A percentile compares a stretch with the other conserved stretches of the same genome.
phyloP scores from a whole-genome alignment of 2,113 vertebrate species.

The Pelobates fuscus region DNA sequence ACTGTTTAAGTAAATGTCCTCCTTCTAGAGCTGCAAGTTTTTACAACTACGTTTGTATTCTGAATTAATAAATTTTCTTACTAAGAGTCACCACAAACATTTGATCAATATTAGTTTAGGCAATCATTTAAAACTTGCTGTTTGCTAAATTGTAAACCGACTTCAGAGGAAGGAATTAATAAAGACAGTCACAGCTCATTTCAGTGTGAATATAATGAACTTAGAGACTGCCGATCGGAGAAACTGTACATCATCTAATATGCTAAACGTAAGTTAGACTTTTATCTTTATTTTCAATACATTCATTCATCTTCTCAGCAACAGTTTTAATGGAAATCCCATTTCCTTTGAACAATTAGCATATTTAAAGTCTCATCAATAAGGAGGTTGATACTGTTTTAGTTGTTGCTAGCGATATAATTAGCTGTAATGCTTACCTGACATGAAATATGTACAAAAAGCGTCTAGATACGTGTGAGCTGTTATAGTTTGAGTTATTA shows the following conservation, averaged over 20 bases:
- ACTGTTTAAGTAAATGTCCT: no score
- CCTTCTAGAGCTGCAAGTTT: no score
- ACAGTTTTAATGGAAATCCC: background rate
- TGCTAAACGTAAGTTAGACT: background rate
- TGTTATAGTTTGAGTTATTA: no score
- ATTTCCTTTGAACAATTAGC: background rate
- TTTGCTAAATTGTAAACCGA: constrained; percentile 18
- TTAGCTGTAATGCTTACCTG: no score
- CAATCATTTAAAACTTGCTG: constrained; percentile 19
- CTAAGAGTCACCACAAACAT: constrained; percentile 9
- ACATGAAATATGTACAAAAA: no score
- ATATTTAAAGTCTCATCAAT: background rate
- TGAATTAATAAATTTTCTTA: constrained; percentile 23
- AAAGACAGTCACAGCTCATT: constrained; percentile 10
- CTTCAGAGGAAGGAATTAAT: constrained; percentile 20
- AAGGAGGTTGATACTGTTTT: background rate
- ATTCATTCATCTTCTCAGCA: background rate
- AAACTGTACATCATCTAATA: background rate
- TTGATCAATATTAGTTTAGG: constrained; percentile 39
- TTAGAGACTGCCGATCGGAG: background rate
- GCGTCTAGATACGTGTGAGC: no score
- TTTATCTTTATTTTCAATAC: background rate
- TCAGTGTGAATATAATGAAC: background rate
- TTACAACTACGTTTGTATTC: background rate
- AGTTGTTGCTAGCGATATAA: background rate